These are phyloP conservation scores for Phortica magna DNA, from an alignment of 2,888 invertebrate genomes.

Conservation along the genomic window DNA sequence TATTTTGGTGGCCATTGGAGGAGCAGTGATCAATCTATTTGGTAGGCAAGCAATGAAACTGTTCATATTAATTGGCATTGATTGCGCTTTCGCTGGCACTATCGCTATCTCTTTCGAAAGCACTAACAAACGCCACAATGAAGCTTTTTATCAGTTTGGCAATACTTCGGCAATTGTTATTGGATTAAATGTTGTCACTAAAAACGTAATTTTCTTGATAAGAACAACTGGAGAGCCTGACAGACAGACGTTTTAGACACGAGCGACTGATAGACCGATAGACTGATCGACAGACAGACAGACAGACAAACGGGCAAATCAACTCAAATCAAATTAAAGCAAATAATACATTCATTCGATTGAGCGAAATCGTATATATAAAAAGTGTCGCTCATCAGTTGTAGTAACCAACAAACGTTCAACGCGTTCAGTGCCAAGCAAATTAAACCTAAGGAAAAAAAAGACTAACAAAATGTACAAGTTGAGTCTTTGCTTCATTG, in stretches of 20 bases:
- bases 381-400: background rate
- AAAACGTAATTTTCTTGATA: slow-evolving; percentile 63
- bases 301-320: too few species aligned
- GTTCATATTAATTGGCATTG: slow-evolving; percentile 65
- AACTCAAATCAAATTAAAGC: too few species aligned
- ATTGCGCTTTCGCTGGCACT: slow-evolving; percentile 38
- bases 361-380: background rate
- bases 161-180: slow-evolving; percentile 31
- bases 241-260: background rate
- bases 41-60: slow-evolving; percentile 53
- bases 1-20: too few species aligned
- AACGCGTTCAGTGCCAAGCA: background rate
- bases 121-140: background rate
- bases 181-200: slow-evolving; percentile 50
- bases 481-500: slow-evolving; percentile 54
- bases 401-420: background rate
- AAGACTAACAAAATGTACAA: slow-evolving; percentile 52
- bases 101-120: background rate
- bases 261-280: too few species aligned
- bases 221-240: slow-evolving; percentile 37
- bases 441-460: slow-evolving; percentile 49
- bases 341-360: too few species aligned
- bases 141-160: slow-evolving; percentile 20
- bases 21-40: background rate
- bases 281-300: too few species aligned